These are phyloP conservation scores for Pachydiplax longipennis DNA, from an alignment of 2,888 invertebrate genomes.

Conservation along the genomic window DNA sequence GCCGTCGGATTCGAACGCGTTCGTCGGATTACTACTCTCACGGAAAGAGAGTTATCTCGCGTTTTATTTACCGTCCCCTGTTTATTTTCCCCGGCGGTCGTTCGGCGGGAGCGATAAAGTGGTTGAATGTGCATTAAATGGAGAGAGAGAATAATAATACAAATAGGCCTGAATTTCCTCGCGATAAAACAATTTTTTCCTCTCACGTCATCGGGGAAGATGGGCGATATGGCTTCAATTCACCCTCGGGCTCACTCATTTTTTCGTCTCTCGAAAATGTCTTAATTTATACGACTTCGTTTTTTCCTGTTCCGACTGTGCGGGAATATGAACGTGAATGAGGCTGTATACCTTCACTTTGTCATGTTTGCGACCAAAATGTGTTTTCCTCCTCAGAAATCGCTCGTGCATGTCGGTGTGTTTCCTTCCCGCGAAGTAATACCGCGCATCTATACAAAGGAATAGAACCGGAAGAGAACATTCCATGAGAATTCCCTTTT, in stretches of 20 bases:
- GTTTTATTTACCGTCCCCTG: neutral
- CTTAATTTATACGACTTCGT: neutral
- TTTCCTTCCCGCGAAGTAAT: too few relatives aligned
- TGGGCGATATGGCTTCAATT: neutral
- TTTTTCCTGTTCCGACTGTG: neutral
- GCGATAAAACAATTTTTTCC: neutral
- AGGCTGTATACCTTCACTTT: too few relatives aligned
- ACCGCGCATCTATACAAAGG: too few relatives aligned
- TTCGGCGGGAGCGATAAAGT: neutral
- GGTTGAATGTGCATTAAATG: neutral
- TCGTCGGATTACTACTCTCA: neutral
- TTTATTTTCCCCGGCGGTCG: neutral
- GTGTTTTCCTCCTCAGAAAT: too few relatives aligned
- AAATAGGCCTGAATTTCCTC: neutral
- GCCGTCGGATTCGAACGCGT: neutral
- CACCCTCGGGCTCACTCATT: neutral
- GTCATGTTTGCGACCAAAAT: too few relatives aligned
- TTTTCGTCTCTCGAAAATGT: neutral
- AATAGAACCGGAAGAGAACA: too few relatives aligned
- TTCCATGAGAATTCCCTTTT: too few relatives aligned
- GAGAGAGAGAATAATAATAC: neutral
- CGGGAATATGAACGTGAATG: neutral
- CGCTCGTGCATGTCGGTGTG: too few relatives aligned
- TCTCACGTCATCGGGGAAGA: neutral
- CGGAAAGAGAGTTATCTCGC: conserved; percentile 8